Base-by-base conservation (phyloP, 2,888 invertebrate species). In the Homarus gammarus region DNA sequence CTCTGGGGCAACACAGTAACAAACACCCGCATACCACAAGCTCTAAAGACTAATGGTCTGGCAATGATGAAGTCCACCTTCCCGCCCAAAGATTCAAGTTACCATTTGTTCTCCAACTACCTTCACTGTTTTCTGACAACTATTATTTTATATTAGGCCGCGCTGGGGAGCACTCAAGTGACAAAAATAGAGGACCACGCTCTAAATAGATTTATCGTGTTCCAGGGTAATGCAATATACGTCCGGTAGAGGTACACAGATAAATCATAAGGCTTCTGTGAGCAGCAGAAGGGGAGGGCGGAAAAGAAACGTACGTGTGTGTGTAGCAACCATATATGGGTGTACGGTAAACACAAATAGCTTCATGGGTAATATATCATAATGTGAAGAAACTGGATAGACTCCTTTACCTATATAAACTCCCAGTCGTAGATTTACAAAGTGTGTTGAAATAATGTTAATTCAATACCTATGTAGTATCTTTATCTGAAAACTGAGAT, bases 181-280 rank as follows among this genome's bases (percentile, higher is more conserved):
- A 84, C 18, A 61, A 73, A 61, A 61, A 64, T 40, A 77, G 36
- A 44, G 84, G 31, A 22, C 27, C 22, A 18, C 5, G 31, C 36
- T 44, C 38, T 77, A 77, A 22, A 36, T 40, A 44, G 40, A 84
- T 84, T 64, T 75, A 77, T 38, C 6, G 75, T 38, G n/a, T 15
- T 77, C 27, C 18, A 1, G 44, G 40, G 22, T 77, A 40, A 84
- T 84, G 56, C 36, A 77, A 75, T 75, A 64, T 22, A 84, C 33
- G 73, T 75, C 56, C 36, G 73, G 33, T 75, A 49, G 73, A 56
- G n/a, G 27, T 49, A 61, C 18, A 27, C 31, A 22, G 38, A 75
- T 75, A 75, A 84, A 31, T 73, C 61, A 36, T 56, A 61, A 38
- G 8, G 33, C n/a, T 31, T 22, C 51, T 22, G 51, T 51, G 56